Evolutionary conservation across 2,888 invertebrate genomes (phyloP).

Genomic region (Crepidodera aurea): DNA sequence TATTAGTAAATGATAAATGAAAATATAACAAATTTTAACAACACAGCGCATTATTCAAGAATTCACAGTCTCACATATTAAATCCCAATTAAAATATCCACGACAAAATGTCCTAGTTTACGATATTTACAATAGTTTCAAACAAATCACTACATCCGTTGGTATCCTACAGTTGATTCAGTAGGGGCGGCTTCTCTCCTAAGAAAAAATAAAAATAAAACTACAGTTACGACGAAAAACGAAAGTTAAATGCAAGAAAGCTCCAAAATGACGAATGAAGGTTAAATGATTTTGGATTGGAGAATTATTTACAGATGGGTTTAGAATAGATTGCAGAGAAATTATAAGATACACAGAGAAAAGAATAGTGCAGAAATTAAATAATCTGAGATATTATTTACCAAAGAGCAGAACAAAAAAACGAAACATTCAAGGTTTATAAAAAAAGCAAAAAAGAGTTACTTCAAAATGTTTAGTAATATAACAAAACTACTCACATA

Average conservation of each 20-base stretch:
- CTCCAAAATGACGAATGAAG: not conserved
- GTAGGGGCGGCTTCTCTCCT: constrained; percentile 4
- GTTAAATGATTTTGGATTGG: not conserved
- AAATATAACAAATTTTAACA: no score
- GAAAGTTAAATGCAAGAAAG: not conserved
- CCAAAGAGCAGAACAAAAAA: not conserved
- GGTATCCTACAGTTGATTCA: not conserved
- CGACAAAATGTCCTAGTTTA: not conserved
- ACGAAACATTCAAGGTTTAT: not conserved
- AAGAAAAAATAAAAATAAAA: not conserved
- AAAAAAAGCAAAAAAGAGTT: not conserved
- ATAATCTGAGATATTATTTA: not conserved
- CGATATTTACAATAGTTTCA: not conserved
- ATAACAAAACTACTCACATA: constrained; percentile 1
- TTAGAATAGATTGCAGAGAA: no score
- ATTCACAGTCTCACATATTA: no score
- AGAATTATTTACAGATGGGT: not conserved
- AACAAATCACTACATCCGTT: constrained; percentile 2
- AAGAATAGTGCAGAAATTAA: not conserved
- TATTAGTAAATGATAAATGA: no score
- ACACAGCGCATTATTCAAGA: no score
- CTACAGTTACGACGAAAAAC: not conserved
- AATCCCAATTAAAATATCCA: not conserved
- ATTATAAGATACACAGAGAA: no score
- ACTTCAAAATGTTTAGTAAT: not conserved